Evolutionary conservation across 2,888 invertebrate species (phyloP), one percentile per base, ranked within the genome.

Genomic region (Colostygia pectinataria): DNA sequence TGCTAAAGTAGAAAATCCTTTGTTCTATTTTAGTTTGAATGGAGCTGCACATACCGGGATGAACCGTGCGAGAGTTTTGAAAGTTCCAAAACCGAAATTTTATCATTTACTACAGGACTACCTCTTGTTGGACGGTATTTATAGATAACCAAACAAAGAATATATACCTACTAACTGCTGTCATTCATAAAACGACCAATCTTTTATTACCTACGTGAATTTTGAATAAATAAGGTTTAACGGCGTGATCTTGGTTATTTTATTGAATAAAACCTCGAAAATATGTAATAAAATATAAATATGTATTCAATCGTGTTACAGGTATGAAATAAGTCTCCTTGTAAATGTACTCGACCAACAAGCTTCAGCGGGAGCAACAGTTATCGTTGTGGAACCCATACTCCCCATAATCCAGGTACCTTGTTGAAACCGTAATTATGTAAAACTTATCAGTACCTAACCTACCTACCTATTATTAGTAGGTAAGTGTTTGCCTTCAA

Each of bases 351-450:
- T 47, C 8, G 59, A 67, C n/a, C 66, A 74, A 29, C 34, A 58
- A 4, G 48, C 52, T 1, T 24, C 47, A 5, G 54, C 63, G 7
- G 61, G 57, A 9, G 60, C 69, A 0, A 64, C 56, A 3, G 53
- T 77, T 7, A 57, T 48, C 7, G 47, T 59, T 1, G 56, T 69
- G 8, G 58, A 64, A 5, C 39, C 63, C 1, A 57, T 29, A 8
- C 58, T 79, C 31, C 81, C 83, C 1, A 54, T 74, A 0, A 61
- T 81, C 23, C 57, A 74, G 69, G 80, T 76, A 65, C 43, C 13
- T 52, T 44, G 14, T 7, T 6, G 4, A 4, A n/a, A n/a, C n/a
- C n/a, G n/a, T n/a, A n/a, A n/a, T n/a, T n/a, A n/a, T n/a, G n/a
- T n/a, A n/a, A n/a, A n/a, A n/a, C n/a, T n/a, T n/a, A n/a, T n/a